Base-by-base conservation (phyloP, 2,888 invertebrate species). In the Pollenia griseotomentosa region DNA sequence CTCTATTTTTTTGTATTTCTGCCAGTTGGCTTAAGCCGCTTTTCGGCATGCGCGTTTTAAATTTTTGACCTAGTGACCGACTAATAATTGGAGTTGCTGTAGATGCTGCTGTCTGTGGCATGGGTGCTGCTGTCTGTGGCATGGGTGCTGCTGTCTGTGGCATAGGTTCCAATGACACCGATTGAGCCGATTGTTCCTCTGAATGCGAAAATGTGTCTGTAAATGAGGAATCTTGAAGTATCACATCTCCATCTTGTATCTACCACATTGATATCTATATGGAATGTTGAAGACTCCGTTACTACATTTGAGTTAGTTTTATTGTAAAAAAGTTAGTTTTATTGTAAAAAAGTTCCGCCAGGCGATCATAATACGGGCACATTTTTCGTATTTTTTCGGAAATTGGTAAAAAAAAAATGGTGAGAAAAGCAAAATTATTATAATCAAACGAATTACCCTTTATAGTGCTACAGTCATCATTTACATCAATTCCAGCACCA, bases 261-360 rank as follows among this genome's bases (percentile, higher is more conserved):
- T 59, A 12, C 9, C 68, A 44, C 70, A 70, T 51, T 42, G 42
- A 53, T 59, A 19, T 80, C 61, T 61, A 53, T 61, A 71, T 51
- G 19, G 53, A 77, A 57, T 65, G 65, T 65, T 63, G 81, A 73
- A 33, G 74, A 73, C 42, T 82, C 81, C 65, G 57, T 57, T 7
- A 73, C 65, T 73, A 73, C 68, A 82, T 73, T 66, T 57, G 61
- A n/a, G n/a, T n/a, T n/a, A n/a, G n/a, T n/a, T n/a, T n/a, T n/a
- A n/a, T n/a, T n/a, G n/a, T n/a, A n/a, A n/a, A n/a, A n/a, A n/a
- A 55, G 40, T 79, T 79, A 66, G 55, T 55, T 65, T 82, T 82
- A 57, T 73, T 65, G 55, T 65, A 33, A 66, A 82, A 65, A 19
- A 74, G 65, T 66, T 51, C 57, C 68, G 82, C 63, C 42, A 74